Evolutionary conservation across 2,888 invertebrate species (phyloP), one percentile per base, ranked within the genome.

Genomic region (Omphaloscelis lunosa): DNA sequence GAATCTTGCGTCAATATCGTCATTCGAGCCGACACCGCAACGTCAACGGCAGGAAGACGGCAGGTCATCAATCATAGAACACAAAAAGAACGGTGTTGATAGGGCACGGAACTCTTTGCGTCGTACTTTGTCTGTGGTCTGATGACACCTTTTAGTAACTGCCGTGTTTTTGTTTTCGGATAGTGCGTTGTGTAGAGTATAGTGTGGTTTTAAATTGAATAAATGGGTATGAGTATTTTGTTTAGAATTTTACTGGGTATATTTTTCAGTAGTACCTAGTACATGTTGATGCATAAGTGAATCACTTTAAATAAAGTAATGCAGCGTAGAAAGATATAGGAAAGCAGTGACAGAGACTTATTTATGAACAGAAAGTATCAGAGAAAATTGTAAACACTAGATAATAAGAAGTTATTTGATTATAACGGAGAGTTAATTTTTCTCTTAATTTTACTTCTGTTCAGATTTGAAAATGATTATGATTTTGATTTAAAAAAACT

Each of bases 21-120:
- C 92, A 92, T 89, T 89, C 85, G 89, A 90, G 89, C 77, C 86
- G 89, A 88, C 70, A 56, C 39, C 48, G 72, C 7, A 51, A 63
- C 62, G 78, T 83, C 78, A 83, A 29, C 51, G 58, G 8, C 58
- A 77, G 78, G 58, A 78, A 77, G 88, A 87, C 91, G 84, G 79
- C 75, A 63, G 89, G 87, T 91, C 93, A 96, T 95, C 95, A 95
- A 96, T 96, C 94, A 93, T 79, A 77, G 82, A 88, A 91, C 91
- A 94, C 94, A 95, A 95, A 95, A 95, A 95, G 91, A 90, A 91
- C 90, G 88, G 89, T 84, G 91, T 90, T 92, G 93, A 95, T 94
- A 94, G 93, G 91, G 93, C 93, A 93, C 92, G 92, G 89, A 91
- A 90, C 87, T 89, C 89, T 71, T 82, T 86, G 88, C 88, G 90